Conservation (phyloP, 2,797 vertebrate genomes). For the Anisognathus igniventris region DNA sequence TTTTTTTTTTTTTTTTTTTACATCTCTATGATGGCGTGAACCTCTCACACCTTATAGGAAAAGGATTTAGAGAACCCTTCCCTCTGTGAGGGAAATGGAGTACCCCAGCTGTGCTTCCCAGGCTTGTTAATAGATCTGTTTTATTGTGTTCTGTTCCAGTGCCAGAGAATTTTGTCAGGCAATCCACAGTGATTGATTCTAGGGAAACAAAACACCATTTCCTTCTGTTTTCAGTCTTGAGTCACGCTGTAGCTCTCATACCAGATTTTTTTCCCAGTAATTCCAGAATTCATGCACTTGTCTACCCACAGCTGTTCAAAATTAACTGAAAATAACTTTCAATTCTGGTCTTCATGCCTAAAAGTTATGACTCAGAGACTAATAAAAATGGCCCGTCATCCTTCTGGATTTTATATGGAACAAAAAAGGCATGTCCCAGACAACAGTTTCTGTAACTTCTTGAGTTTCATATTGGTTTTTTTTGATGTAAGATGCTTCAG, state of each 20-base stretch:
- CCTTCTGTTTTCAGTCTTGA: constrained; percentile 40
- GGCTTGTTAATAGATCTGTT: constrained; percentile 2
- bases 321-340: constrained; percentile 23
- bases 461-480: neutral
- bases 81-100: neutral
- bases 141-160: constrained; percentile 14
- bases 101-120: constrained; percentile 8
- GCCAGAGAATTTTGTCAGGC: constrained; percentile 47
- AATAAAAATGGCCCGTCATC: neutral
- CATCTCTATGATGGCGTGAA: neutral
- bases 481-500: neutral
- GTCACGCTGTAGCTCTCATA: neutral
- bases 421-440: neutral
- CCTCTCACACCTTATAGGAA: neutral
- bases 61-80: neutral
- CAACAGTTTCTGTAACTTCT: neutral
- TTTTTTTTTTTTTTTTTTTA: neutral
- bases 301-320: constrained; percentile 27
- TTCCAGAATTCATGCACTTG: constrained; percentile 27
- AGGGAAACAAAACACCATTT: constrained; percentile 47
- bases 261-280: neutral
- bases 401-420: neutral
- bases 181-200: constrained; percentile 41
- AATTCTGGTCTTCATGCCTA: neutral
- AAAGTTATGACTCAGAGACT: neutral